Base-by-base conservation (phyloP, 1,140 invertebrate species). In the Drosophila eugracilis region DNA sequence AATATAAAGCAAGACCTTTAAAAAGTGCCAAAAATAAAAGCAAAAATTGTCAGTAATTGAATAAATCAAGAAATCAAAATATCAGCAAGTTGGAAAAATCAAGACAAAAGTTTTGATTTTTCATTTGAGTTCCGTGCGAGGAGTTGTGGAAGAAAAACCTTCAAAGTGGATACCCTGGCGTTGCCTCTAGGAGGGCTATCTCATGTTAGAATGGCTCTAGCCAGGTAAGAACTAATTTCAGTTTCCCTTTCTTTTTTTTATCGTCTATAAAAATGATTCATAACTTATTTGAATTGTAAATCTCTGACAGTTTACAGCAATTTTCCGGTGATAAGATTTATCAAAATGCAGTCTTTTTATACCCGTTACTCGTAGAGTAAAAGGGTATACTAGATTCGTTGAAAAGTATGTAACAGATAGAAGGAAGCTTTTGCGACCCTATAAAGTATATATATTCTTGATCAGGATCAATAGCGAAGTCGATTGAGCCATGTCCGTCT, bases 121-220 rank as follows among this genome's bases (percentile, higher is more conserved):
- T 44, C 9, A 52, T 78, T 85, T 74, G 36, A 47, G 19, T 84
- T 76, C 65, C 65, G 57, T 74, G 67, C 22, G 53, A 44, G 5
- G 55, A 48, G 41, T 45, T 42, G 22, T 69, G 17, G 42, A 60
- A 24, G 45, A 65, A 88, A 81, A 75, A 71, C 70, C 48, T 34
- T 92, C 92, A 93, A 93, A 93, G 93, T 94, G 93, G 93, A 94
- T 93, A 93, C 92, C 80, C 92, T 93, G 90, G 91, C 93, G 89
- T 88, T 92, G 89, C 92, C 93, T 90, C 92, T 92, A 78, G 92
- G 93, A 89, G 93, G 92, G 92, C 92, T 93, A 80, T 93, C 93
- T 92, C 93, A 93, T 94, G 93, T 92, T 92, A 93, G 93, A 92
- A 94, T 94, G 93, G 93, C 93, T 92, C 92, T 94, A 91, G 93